These are phyloP conservation scores for Brenthis daphne DNA, from an alignment of 2,888 invertebrate genomes.

Conservation along the genomic window DNA sequence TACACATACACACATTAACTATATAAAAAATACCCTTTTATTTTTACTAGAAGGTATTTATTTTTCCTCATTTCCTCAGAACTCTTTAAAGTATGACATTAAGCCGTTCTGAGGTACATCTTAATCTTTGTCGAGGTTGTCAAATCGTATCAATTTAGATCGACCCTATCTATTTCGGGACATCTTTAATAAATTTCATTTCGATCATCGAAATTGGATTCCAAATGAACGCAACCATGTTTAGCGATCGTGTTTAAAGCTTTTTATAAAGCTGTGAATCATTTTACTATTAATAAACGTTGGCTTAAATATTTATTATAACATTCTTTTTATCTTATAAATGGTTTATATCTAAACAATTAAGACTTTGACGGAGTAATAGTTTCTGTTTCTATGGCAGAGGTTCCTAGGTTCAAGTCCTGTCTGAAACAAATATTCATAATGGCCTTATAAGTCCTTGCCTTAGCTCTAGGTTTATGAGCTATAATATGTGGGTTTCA, in stretches of 20 bases:
- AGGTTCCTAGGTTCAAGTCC: too few species aligned
- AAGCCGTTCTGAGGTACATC: not conserved
- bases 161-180: constrained; percentile 16
- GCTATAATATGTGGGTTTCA: too few species aligned
- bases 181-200: constrained; percentile 32
- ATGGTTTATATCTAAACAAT: constrained; percentile 25
- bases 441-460: too few species aligned
- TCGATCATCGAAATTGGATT: constrained; percentile 34
- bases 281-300: constrained; percentile 22
- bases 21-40: too few species aligned
- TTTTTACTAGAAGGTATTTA: too few species aligned
- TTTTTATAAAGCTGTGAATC: constrained; percentile 28
- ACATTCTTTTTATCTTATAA: constrained; percentile 32
- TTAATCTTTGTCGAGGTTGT: not conserved
- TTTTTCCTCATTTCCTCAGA: too few species aligned
- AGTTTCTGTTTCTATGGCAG: too few species aligned
- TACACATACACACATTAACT: too few species aligned
- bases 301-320: constrained; percentile 27
- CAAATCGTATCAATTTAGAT: constrained; percentile 16
- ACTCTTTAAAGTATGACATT: too few species aligned
- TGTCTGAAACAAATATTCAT: too few species aligned
- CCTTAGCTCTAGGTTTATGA: too few species aligned
- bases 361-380: not conserved
- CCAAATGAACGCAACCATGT: constrained; percentile 32
- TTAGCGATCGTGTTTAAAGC: constrained; percentile 23